Conservation (phyloP, 2,888 invertebrate species). For the Pseudoips prasinana region DNA sequence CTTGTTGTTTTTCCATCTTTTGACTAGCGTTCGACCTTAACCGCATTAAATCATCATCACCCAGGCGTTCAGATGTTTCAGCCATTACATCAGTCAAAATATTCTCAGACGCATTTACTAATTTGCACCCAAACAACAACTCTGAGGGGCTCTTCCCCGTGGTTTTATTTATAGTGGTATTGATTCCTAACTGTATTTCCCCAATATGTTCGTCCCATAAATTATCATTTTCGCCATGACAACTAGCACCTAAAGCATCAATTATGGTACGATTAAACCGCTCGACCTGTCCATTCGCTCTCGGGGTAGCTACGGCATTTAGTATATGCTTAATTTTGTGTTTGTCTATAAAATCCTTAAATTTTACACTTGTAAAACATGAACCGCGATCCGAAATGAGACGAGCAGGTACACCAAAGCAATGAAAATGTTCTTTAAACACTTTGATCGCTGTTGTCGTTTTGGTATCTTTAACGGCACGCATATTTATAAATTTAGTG, state of each 20-base stretch:
- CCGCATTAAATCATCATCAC: conserved; percentile 2
- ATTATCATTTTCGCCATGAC: conserved; percentile 3
- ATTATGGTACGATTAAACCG: conserved; percentile 1
- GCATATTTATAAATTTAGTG: conserved; percentile 3
- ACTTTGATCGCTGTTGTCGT: conserved; percentile 2
- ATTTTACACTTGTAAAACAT: conserved; percentile 1
- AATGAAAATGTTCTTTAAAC: conserved; percentile 1
- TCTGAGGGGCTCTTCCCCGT: conserved; percentile 22
- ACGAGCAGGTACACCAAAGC: neutral
- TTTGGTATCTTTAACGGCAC: conserved; percentile 2
- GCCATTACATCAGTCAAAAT: conserved; percentile 10
- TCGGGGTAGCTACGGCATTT: conserved; percentile 10
- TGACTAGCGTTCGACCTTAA: conserved; percentile 9
- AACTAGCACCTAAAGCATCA: neutral
- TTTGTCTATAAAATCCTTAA: neutral
- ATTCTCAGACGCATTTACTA: conserved; percentile 13
- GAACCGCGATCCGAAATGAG: conserved; percentile 1
- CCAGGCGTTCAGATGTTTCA: conserved; percentile 1
- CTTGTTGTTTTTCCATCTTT: conserved; percentile 8
- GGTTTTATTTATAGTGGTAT: conserved; percentile 11
- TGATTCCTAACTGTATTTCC: conserved; percentile 18
- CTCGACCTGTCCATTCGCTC: conserved; percentile 8
- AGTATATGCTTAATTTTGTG: conserved; percentile 1
- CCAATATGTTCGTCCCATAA: conserved; percentile 16
- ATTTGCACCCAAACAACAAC: conserved; percentile 18